phyloP scores from a whole-genome alignment of 2,113 vertebrate genomes.

The Pongo abelii region DNA sequence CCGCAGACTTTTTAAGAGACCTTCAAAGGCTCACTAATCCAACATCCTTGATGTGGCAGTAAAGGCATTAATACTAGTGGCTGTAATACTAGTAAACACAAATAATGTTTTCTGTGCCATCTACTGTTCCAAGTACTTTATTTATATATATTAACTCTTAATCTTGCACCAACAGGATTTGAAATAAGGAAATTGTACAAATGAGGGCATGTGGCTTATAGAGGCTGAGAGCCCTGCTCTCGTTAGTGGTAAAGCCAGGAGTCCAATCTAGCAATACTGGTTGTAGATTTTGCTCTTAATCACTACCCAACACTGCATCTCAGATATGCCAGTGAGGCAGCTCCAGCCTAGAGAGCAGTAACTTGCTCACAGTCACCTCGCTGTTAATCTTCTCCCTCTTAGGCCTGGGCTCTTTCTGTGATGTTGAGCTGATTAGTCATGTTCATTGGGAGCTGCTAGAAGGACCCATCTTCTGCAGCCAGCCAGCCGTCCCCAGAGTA shows the following conservation, averaged over 20 bases:
- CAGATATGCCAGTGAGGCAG: neutral
- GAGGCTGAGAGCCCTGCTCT: neutral
- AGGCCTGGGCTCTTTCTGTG: neutral
- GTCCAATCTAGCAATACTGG: no score
- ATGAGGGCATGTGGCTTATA: neutral
- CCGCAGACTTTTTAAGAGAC: neutral
- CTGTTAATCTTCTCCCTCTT: neutral
- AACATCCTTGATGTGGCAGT: fast-evolving
- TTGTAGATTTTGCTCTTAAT: neutral
- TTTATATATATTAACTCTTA: neutral
- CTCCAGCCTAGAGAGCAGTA: neutral
- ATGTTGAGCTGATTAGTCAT: neutral
- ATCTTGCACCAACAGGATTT: neutral
- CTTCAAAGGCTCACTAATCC: neutral
- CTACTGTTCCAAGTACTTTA: neutral
- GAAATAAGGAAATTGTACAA: neutral
- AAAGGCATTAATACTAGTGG: fast-evolving
- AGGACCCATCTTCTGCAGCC: neutral
- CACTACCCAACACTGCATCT: neutral
- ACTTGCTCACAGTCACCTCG: neutral
- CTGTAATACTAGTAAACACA: neutral
- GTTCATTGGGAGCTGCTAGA: neutral
- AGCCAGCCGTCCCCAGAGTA: neutral
- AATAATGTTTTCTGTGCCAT: neutral
- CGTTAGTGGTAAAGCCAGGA: neutral